phyloP scores from a whole-genome alignment of 2,797 vertebrate genomes.

The Falco novaeseelandiae region DNA sequence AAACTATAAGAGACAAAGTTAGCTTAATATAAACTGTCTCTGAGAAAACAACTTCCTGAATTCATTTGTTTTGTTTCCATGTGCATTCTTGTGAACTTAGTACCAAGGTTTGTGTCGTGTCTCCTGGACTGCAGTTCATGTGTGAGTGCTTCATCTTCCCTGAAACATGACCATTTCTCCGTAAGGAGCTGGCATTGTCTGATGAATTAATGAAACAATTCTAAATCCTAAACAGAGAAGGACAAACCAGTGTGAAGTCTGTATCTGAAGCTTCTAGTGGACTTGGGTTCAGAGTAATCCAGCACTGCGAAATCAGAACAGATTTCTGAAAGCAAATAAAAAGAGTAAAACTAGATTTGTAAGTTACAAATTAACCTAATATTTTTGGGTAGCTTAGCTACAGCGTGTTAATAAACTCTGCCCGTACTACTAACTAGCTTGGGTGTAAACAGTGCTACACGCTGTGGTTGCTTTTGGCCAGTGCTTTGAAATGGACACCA shows the following conservation, averaged over 20 bases:
- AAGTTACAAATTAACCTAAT: too few species aligned
- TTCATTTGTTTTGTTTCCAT: neutral
- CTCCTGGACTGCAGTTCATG: neutral
- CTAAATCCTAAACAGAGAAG: neutral
- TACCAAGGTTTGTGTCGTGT: too few species aligned
- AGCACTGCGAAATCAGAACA: neutral
- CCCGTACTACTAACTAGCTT: too few species aligned
- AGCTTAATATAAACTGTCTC: neutral
- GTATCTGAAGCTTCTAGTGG: neutral
- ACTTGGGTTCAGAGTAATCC: neutral
- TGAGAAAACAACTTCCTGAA: neutral
- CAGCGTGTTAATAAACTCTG: accelerated
- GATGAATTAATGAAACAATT: neutral
- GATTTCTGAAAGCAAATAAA: neutral
- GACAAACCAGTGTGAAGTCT: neutral
- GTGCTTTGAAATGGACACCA: neutral
- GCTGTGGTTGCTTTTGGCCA: neutral
- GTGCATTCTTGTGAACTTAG: neutral
- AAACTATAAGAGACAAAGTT: neutral
- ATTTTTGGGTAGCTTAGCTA: neutral
- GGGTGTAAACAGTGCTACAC: neutral
- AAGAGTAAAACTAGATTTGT: neutral
- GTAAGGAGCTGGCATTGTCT: neutral
- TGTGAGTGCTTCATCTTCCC: neutral
- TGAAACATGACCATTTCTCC: neutral